These are phyloP conservation scores for Hydrozoanthus gracilis DNA, from an alignment of 92 coral and sea anemone species.

Conservation along the genomic window DNA sequence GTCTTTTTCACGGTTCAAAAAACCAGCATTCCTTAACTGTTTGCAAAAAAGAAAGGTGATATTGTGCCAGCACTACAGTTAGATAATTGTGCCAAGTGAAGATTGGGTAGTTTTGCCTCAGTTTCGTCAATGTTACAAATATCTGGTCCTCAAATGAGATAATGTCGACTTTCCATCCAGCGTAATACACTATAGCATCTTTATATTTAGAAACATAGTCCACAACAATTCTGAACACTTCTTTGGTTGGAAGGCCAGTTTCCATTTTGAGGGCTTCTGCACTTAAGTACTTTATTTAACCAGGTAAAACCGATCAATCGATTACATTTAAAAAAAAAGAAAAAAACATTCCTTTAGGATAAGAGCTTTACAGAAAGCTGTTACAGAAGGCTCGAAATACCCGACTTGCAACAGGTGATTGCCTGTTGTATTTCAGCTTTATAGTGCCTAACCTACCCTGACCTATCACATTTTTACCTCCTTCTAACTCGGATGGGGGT, in stretches of 20 bases:
- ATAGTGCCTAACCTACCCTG: constrained; percentile 75
- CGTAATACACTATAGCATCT: constrained; percentile 46
- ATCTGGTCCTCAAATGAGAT: constrained; percentile 56
- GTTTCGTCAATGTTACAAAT: constrained; percentile 33
- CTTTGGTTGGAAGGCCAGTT: constrained; percentile 43
- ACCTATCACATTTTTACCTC: constrained; percentile 43
- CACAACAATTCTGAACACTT: constrained; percentile 44
- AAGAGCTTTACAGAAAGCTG: constrained; percentile 48
- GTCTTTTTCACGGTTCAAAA: no score
- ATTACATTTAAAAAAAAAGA: no score
- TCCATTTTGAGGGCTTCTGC: constrained; percentile 52
- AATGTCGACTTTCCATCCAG: constrained; percentile 54
- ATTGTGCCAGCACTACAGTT: constrained; percentile 6
- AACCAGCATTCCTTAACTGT: no score
- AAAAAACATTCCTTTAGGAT: constrained; percentile 55
- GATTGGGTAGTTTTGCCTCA: constrained; percentile 29
- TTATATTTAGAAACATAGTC: constrained; percentile 44
- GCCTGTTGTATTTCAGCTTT: constrained; percentile 54
- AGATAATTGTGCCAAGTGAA: neutral
- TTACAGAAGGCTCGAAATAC: constrained; percentile 54
- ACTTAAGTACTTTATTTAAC: no score
- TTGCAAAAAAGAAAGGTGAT: no score
- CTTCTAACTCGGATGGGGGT: constrained; percentile 58
- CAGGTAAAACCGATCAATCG: no score
- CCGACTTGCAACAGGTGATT: constrained; percentile 75